These are phyloP conservation scores for Harpalus rubripes DNA, from an alignment of 2,888 invertebrate genomes.

Conservation along the genomic window DNA sequence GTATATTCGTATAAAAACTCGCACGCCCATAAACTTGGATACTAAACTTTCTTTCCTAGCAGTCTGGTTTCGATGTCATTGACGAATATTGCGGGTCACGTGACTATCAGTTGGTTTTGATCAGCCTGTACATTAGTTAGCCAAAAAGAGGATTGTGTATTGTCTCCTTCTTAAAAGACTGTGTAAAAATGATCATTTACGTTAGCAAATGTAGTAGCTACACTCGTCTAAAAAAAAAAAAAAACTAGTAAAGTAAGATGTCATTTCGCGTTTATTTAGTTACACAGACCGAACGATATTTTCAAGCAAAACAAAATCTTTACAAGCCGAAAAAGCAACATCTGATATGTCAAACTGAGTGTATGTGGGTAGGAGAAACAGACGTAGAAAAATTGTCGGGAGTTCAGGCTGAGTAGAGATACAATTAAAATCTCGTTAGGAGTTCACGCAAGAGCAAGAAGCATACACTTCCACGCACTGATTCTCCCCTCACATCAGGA, in stretches of 20 bases:
- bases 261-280: background rate
- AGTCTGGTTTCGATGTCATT: too few species aligned
- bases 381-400: constrained; percentile 9
- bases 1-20: too few species aligned
- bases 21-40: too few species aligned
- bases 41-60: too few species aligned
- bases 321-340: background rate
- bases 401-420: constrained; percentile 22
- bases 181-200: background rate
- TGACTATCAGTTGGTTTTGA: too few species aligned
- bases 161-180: too few species aligned
- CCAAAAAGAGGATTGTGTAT: too few species aligned
- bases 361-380: constrained; percentile 18
- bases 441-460: constrained; percentile 37
- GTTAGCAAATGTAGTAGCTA: background rate
- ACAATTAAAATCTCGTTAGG: constrained; percentile 51
- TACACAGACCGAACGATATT: background rate
- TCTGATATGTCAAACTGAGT: background rate
- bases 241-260: background rate
- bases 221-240: background rate
- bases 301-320: background rate
- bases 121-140: too few species aligned
- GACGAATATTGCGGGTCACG: too few species aligned
- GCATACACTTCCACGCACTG: constrained; percentile 35
- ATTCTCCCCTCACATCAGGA: constrained; percentile 24